Evolutionary conservation across 2,797 vertebrate species (phyloP).

Genomic region (Xenentodon cancila): DNA sequence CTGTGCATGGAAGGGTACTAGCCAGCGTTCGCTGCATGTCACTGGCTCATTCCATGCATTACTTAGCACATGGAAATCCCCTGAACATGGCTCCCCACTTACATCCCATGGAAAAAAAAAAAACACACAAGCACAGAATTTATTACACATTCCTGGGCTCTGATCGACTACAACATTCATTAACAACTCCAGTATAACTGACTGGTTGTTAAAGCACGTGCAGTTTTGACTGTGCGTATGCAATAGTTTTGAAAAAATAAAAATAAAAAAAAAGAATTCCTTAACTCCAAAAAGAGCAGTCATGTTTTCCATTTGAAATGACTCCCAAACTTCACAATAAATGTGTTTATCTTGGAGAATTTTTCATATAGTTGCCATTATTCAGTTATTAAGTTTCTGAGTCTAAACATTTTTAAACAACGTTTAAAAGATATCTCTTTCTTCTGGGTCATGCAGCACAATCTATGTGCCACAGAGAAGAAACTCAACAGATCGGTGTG

Average conservation of each 20-base stretch:
- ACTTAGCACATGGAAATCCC: constrained; percentile 79
- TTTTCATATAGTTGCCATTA: neutral
- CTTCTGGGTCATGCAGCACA: neutral
- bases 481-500: constrained; percentile 7
- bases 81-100: constrained; percentile 57
- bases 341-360: neutral
- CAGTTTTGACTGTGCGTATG: neutral
- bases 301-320: constrained; percentile 1
- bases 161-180: constrained; percentile 21
- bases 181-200: constrained; percentile 16
- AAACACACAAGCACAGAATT: constrained; percentile 39
- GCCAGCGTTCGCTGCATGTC: constrained; percentile 52
- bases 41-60: constrained; percentile 73
- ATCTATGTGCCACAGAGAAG: neutral
- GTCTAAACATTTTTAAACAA: no score
- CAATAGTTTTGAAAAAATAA: neutral
- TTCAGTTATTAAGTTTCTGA: neutral
- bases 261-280: no score
- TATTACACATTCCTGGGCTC: constrained; percentile 22
- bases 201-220: constrained; percentile 10
- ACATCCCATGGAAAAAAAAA: constrained; percentile 56
- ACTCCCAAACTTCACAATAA: neutral
- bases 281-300: neutral
- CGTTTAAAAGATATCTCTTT: neutral
- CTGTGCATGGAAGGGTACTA: constrained; percentile 57